phyloP scores from a whole-genome alignment of 2,113 vertebrate species.

The Periophthalmus modestus region DNA sequence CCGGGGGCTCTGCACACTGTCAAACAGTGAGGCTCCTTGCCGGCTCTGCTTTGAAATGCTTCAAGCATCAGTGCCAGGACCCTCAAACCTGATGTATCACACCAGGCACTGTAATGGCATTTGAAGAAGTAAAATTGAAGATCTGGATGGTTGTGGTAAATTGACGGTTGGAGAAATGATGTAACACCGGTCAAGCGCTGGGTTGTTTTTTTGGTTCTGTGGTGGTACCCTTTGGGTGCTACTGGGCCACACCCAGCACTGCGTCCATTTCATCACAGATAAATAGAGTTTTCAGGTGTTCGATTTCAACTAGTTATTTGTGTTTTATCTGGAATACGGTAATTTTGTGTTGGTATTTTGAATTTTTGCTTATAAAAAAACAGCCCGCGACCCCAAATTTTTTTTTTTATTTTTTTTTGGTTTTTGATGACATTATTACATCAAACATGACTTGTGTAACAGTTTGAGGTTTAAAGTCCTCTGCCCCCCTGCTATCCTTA shows the following conservation, averaged over 20 bases:
- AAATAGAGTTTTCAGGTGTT: neutral
- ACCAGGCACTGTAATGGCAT: neutral
- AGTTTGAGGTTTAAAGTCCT: neutral
- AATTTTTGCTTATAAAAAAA: neutral
- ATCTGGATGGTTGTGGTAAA: neutral
- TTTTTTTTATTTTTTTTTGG: too few species aligned
- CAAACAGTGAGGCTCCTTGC: constrained; percentile 18
- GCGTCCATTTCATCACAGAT: neutral
- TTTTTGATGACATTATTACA: too few species aligned
- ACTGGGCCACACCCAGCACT: neutral
- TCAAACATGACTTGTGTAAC: too few species aligned
- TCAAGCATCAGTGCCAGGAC: neutral
- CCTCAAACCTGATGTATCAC: constrained; percentile 19
- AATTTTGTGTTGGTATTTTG: neutral
- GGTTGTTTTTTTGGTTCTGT: neutral
- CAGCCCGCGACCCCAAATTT: neutral
- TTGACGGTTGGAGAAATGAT: neutral
- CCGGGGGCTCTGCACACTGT: constrained; percentile 9
- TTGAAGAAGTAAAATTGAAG: constrained; percentile 7
- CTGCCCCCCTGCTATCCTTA: neutral
- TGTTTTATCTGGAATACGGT: neutral
- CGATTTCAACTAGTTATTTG: too few species aligned
- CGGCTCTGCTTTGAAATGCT: neutral
- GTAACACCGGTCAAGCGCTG: neutral
- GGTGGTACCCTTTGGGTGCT: neutral